Percentiles rank a stretch among this genome's conserved stretches.
Conservation (phyloP, 2,797 vertebrate genomes). For the Hypotaenidia okinawae region DNA sequence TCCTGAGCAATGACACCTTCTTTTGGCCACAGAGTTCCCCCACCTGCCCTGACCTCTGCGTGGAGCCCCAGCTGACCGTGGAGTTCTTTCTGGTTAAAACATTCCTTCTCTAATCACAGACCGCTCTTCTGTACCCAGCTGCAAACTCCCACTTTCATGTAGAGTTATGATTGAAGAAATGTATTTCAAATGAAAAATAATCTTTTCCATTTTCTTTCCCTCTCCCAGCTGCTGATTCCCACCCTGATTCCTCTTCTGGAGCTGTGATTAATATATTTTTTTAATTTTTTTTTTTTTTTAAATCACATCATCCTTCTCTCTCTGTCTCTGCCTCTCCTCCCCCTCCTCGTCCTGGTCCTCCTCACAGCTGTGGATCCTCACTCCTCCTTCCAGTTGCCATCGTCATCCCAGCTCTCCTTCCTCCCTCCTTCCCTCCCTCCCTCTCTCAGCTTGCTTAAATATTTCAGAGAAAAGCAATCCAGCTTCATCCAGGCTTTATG, state of each 20-base stretch:
- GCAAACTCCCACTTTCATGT: constrained; percentile 21
- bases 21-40: neutral
- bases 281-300: neutral
- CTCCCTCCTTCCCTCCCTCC: constrained; percentile 47
- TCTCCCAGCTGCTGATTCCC: constrained; percentile 76
- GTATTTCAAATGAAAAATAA: constrained; percentile 69
- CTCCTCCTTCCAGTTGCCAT: constrained; percentile 31
- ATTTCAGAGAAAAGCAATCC: constrained; percentile 53
- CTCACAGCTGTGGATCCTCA: constrained; percentile 72
- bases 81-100: neutral
- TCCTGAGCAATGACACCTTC: neutral
- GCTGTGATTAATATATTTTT: constrained; percentile 53
- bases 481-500: constrained; percentile 27
- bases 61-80: neutral
- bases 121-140: constrained; percentile 57
- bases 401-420: neutral
- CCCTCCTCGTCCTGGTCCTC: neutral
- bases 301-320: constrained; percentile 66
- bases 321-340: constrained; percentile 5
- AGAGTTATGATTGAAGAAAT: constrained; percentile 60
- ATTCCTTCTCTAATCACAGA: neutral
- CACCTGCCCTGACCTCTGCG: neutral
- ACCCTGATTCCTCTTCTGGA: constrained; percentile 63
- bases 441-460: constrained; percentile 37
- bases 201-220: constrained; percentile 64